phyloP scores from a whole-genome alignment of 2,888 invertebrate species.

The Latrodectus elegans region DNA sequence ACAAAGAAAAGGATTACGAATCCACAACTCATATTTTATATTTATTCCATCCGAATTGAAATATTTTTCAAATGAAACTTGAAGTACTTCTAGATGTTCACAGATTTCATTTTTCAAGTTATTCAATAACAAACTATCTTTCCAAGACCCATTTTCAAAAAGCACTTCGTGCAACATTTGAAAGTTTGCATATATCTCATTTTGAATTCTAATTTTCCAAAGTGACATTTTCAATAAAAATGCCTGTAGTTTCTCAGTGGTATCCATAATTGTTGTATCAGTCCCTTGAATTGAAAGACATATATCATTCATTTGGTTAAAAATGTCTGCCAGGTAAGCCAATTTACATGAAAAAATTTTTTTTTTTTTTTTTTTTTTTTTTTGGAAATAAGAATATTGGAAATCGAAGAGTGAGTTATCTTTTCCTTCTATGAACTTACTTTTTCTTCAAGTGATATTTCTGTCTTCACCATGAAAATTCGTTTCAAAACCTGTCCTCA shows the following conservation, averaged over 20 bases:
- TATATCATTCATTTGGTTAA: slow-evolving; percentile 38
- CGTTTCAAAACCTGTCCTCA: slow-evolving; percentile 43
- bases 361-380: too few relatives aligned
- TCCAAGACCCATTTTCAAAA: slow-evolving; percentile 32
- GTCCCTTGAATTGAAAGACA: slow-evolving; percentile 39
- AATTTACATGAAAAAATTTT: slow-evolving; percentile 62
- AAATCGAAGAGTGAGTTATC: slow-evolving; percentile 4
- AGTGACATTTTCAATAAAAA: slow-evolving; percentile 53
- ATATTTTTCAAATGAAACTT: too few relatives aligned
- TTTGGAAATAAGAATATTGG: too few relatives aligned
- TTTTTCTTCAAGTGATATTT: slow-evolving; percentile 49
- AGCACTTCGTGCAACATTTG: slow-evolving; percentile 51
- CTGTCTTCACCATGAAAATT: slow-evolving; percentile 50
- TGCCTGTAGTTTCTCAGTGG: slow-evolving; percentile 50
- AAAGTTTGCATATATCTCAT: slow-evolving; percentile 51
- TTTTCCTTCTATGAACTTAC: neutral
- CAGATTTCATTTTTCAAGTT: too few relatives aligned
- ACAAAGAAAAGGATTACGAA: neutral
- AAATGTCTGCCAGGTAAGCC: slow-evolving; percentile 39
- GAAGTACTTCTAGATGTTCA: too few relatives aligned
- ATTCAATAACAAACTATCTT: neutral
- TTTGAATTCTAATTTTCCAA: slow-evolving; percentile 50
- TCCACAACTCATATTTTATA: too few relatives aligned
- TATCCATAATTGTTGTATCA: slow-evolving; percentile 47
- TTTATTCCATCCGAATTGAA: too few relatives aligned